Base-by-base conservation (phyloP, 2,888 invertebrate genomes). In the Slavum lentiscoides region DNA sequence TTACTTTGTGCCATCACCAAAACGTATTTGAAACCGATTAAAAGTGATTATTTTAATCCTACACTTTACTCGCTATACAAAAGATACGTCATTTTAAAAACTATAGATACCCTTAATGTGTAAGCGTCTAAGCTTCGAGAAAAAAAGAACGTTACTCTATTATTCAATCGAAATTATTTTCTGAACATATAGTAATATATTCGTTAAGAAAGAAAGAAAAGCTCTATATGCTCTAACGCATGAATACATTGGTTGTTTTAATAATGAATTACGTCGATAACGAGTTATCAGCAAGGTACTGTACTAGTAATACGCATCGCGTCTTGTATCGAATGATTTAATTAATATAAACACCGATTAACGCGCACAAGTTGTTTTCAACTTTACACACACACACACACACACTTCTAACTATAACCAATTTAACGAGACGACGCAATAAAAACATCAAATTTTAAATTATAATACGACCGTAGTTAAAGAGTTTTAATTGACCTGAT, bases 401-500 rank as follows among this genome's bases (percentile, higher is more conserved):
- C 30, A 4, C 30, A 4, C 30, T 30, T 59, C 55, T 43, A 58
- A 75, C 19, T 43, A 30, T 30, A 49, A 68, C 23, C 43, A 30
- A 67, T 67, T 59, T 39, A 39, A 19, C n/a, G 23, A 66, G 23
- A 7, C 43, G 30, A 68, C 49, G n/a, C 30, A 30, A 76, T 76
- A 68, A 76, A 76, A 76, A 67, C 49, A 30, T 68, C 75, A 68
- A 59, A 75, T 75, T 75, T 58, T 39, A 43, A 59, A 59, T 59
- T 67, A 68, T 76, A 67, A 49, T 59, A 66, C 30, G 30, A 76
- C 68, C 30, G 23, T 6, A n/a, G 59, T 49, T 49, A 23, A 43
- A n/a, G n/a, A 43, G 58, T 59, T 75, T 75, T 75, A 76, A 76
- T 76, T 68, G 67, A 49, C 43, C 6, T 76, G 68, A 76, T 76